phyloP scores from a whole-genome alignment of 2,888 invertebrate genomes.

The Noctua fimbriata region DNA sequence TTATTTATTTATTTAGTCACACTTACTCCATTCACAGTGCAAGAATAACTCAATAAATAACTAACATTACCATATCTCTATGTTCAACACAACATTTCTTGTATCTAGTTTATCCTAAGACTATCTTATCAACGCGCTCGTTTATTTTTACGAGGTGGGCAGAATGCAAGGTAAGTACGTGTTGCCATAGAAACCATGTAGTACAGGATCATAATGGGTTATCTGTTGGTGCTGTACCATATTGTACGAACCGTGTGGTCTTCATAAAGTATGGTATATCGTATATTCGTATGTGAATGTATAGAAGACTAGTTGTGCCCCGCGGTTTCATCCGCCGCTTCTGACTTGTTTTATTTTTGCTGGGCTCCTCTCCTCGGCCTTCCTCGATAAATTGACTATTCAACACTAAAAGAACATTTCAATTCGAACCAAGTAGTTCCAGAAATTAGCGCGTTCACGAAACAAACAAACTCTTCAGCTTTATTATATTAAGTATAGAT shows the following conservation, averaged over 20 bases:
- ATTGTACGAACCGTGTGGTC: slow-evolving; percentile 39
- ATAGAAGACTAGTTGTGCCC: no score
- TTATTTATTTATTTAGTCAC: background rate
- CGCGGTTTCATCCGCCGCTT: no score
- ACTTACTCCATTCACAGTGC: background rate
- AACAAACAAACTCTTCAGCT: no score
- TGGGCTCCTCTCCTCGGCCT: no score
- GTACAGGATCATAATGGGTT: slow-evolving; percentile 13
- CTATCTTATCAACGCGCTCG: slow-evolving; percentile 47
- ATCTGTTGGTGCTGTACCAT: slow-evolving; percentile 23
- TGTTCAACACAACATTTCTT: slow-evolving; percentile 32
- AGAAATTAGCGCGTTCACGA: no score
- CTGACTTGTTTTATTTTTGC: no score
- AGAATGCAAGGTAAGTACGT: slow-evolving; percentile 41
- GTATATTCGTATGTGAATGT: background rate
- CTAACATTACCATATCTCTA: slow-evolving; percentile 47
- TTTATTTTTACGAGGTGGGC: slow-evolving; percentile 51
- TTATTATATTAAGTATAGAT: background rate
- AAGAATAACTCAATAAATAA: slow-evolving; percentile 31
- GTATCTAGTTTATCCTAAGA: slow-evolving; percentile 29
- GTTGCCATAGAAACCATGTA: slow-evolving; percentile 21
- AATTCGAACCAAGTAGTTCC: no score
- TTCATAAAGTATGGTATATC: background rate
- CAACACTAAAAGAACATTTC: no score
- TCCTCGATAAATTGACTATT: no score